Base-by-base conservation (phyloP, 1,140 invertebrate species). In the Drosophila ironensis region DNA sequence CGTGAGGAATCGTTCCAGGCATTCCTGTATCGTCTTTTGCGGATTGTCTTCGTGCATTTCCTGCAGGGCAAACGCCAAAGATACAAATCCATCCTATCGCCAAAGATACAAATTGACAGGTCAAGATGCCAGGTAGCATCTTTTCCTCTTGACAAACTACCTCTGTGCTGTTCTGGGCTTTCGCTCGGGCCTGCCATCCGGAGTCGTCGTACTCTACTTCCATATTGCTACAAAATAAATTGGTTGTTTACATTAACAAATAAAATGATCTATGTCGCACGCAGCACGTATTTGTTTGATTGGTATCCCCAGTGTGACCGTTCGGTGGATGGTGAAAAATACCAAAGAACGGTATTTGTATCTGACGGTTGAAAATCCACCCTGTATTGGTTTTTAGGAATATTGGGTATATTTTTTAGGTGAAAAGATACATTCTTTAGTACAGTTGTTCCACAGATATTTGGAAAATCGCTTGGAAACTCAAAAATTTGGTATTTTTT, bases 1-100 rank as follows among this genome's bases (percentile, higher is more conserved):
- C 24, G 95, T 96, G 68, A 95, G 94, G 81, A 98, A 98, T 90
- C 96, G 97, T 74, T 96, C 94, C 33, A 98, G 91, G 88, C 97
- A 98, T 91, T 98, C 96, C 78, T 94, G 93, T 40, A 97, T 92
- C 9, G 97, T 94, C 91, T 95, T 93, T 84, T 96, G 94, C 14
- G 96, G 95, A 90, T 97, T 96, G 88, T 97, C 96, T 46, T 96
- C 95, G 20, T 91, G 92, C 35, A 91, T 92, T 76, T 94, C 93
- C 88, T 60, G 11, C 0, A n/a, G n/a, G n/a, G n/a, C n/a, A 52
- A 24, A 40, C 38, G 30, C 54, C 42, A 37, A 8, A 38, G 16
- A 11, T 25, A 52, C n/a, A 8, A 40, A n/a, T 42, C 12, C 20
- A 56, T 37, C 11, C 14, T 14, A n/a, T n/a, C n/a, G n/a, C n/a